phyloP scores from a whole-genome alignment of 2,888 invertebrate species.

The Nemoura dubitans region DNA sequence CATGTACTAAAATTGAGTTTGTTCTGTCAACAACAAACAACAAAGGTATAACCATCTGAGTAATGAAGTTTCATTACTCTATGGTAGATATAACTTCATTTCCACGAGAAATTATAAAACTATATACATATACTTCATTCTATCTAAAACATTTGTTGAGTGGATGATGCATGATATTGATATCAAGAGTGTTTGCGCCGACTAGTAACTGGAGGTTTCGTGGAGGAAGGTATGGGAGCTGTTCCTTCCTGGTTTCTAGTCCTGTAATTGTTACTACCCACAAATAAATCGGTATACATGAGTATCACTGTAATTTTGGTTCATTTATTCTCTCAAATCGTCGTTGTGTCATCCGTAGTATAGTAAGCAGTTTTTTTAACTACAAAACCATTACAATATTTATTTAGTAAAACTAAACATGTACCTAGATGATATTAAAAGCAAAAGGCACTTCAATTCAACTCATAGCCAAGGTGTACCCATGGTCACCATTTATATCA shows the following conservation, averaged over 20 bases:
- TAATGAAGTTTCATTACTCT: too few species aligned
- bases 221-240: background rate
- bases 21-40: too few species aligned
- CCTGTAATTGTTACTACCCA: background rate
- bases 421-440: conserved; percentile 32
- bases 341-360: background rate
- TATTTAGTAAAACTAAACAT: background rate
- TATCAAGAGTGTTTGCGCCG: too few species aligned
- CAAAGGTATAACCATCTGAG: too few species aligned
- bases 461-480: background rate
- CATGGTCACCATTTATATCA: conserved; percentile 19
- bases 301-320: background rate
- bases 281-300: background rate
- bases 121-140: too few species aligned
- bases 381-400: conserved; percentile 10
- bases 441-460: conserved; percentile 39
- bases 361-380: background rate
- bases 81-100: too few species aligned
- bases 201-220: background rate
- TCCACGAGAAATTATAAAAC: too few species aligned
- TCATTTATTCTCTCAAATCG: background rate
- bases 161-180: background rate
- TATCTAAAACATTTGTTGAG: background rate
- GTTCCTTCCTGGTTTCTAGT: background rate
- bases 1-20: too few species aligned